Conservation (phyloP, 2,113 vertebrate genomes). For the Saguinus imperator region DNA sequence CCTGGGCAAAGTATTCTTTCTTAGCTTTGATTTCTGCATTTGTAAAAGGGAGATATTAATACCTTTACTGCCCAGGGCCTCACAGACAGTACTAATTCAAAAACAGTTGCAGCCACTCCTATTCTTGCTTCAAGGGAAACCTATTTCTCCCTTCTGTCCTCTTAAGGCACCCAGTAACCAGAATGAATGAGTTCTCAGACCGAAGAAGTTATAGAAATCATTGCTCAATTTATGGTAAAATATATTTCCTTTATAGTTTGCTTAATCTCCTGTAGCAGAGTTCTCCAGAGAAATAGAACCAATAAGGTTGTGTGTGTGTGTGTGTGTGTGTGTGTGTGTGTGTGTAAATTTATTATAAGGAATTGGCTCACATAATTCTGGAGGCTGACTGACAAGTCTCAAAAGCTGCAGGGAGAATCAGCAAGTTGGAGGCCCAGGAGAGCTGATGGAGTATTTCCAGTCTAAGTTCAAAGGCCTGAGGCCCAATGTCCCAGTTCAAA, state of each 20-base stretch:
- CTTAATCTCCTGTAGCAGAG: neutral
- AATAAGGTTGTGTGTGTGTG: neutral
- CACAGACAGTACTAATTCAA: neutral
- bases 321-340: neutral
- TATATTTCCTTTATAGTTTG: neutral
- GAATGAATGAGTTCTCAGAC: neutral
- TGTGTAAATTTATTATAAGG: neutral
- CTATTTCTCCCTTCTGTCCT: neutral
- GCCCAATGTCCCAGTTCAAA: neutral
- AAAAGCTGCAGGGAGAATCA: neutral
- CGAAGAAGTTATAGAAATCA: neutral
- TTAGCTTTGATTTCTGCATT: neutral
- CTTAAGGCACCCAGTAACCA: neutral
- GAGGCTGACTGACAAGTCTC: neutral
- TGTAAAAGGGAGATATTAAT: neutral
- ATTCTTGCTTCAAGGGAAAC: neutral
- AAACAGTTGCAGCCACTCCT: neutral
- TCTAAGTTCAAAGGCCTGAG: neutral
- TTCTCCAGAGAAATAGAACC: neutral
- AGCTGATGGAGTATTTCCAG: neutral
- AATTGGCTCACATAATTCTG: neutral
- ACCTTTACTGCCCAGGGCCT: neutral
- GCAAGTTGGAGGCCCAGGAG: neutral
- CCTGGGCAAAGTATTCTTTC: neutral
- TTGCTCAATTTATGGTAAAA: neutral